Evolutionary conservation across 2,797 vertebrate species (phyloP).

Genomic region (Eurystomus glaucurus): DNA sequence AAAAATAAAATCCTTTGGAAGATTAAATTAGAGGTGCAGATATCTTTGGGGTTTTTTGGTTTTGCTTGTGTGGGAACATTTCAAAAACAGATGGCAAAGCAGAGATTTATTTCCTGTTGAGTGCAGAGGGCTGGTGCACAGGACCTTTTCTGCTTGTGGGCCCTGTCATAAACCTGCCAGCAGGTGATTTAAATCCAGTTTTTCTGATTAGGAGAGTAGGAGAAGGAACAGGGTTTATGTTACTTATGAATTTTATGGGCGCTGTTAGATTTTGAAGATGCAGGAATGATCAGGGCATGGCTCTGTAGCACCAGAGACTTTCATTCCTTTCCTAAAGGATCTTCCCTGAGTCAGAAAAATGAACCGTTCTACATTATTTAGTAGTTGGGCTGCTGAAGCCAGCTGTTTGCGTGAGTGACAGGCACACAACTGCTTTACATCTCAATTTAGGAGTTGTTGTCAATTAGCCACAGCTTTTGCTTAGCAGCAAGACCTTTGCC

Average conservation of each 20-base stretch:
- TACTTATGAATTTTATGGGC: constrained; percentile 58
- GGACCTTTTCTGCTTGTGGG: constrained; percentile 70
- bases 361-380: constrained; percentile 33
- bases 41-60: background rate
- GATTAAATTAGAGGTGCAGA: background rate
- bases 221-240: constrained; percentile 29
- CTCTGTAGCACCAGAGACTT: background rate
- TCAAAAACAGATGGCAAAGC: constrained; percentile 61
- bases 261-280: constrained; percentile 30
- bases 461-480: constrained; percentile 27
- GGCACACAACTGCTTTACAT: background rate
- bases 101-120: constrained; percentile 57
- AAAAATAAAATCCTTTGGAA: background rate
- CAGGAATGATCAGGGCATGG: constrained; percentile 19
- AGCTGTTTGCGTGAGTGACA: constrained; percentile 37
- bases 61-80: constrained; percentile 19
- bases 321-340: constrained; percentile 1
- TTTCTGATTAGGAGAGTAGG: constrained; percentile 54
- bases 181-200: constrained; percentile 67
- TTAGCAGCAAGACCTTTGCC: constrained; percentile 1
- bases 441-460: constrained; percentile 6
- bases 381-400: background rate
- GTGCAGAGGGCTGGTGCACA: constrained; percentile 64
- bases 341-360: background rate
- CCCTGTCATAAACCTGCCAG: constrained; percentile 72